Evolutionary conservation across 92 coral and sea anemone species (phyloP), one percentile per base, ranked within the genome.

Genomic region (Epizoanthus stellaris): DNA sequence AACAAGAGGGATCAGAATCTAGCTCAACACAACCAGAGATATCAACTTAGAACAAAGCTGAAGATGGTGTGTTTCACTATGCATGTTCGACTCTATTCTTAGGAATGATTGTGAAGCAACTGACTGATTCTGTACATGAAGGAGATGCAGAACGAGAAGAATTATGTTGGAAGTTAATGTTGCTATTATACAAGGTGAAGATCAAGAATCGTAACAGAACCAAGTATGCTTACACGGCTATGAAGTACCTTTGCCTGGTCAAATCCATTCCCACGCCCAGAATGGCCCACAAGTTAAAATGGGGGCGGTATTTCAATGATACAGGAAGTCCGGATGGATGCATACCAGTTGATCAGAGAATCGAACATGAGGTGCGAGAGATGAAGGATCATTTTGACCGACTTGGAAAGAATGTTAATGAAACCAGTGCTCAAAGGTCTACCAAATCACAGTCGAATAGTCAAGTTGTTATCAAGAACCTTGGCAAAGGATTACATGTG

Each of bases 231-330:
- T 63, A 62, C 53, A 36, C 34, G 8, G 85, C 88, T n/a, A 74
- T 85, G 67, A 75, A 67, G 52, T 85, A 85, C 30, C 76, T 85
- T 15, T 38, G 30, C 7, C 76, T 59, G 17, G 53, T 85, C 9
- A 75, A 85, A 54, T 54, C 87, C 52, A 17, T 56, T 19, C 82
- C 68, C 47, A 72, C 87, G 10, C 82, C 81, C n/a, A 20, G 82
- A 3, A 83, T 83, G 87, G 81, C 87, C 3, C 67, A 83, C 65
- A 83, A 83, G 56, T 80, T 83, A 6, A 83, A 73, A 73, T 83
- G 87, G 81, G 86, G 87, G 49, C 25, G 87, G 19, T 83, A 19
- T 71, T 34, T 71, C 82, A 83, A 83, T 43, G n/a, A 58, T 19
- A 43, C 81, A 9, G 81, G 87, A 16, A 52, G 67, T 6, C 20